phyloP scores from a whole-genome alignment of 2,113 vertebrate genomes.

The Microcebus griseorufus region DNA sequence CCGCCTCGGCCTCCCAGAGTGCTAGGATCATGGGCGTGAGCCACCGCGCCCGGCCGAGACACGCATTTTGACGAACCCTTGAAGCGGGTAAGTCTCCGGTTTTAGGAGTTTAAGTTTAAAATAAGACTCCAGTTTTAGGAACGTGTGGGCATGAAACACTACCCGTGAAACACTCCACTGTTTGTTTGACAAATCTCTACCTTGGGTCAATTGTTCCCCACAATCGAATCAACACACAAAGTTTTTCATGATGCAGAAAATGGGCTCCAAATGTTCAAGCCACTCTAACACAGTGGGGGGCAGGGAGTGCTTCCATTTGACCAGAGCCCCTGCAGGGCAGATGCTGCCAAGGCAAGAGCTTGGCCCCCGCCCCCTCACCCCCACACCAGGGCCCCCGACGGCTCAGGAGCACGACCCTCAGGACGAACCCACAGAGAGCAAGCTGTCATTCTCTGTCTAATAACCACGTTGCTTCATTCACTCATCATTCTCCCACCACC shows the following conservation, averaged over 20 bases:
- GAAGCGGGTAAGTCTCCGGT: neutral
- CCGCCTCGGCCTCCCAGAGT: too few relatives aligned
- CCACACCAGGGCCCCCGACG: neutral
- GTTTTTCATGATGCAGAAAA: neutral
- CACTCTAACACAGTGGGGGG: neutral
- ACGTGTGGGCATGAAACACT: neutral
- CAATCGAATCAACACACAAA: conserved; percentile 10
- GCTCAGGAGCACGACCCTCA: conserved; percentile 29
- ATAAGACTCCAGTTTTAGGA: neutral
- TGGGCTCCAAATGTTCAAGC: neutral
- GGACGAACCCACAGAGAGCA: conserved; percentile 17
- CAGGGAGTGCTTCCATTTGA: neutral
- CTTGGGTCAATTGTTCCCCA: neutral
- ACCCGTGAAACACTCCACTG: neutral
- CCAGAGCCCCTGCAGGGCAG: neutral
- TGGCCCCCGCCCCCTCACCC: neutral
- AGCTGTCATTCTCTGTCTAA: conserved; percentile 38
- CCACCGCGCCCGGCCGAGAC: neutral
- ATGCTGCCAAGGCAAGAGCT: neutral
- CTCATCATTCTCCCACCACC: neutral
- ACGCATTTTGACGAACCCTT: neutral
- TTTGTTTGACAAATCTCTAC: neutral
- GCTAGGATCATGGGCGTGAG: too few relatives aligned
- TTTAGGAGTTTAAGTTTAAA: too few relatives aligned
- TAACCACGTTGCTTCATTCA: conserved; percentile 20